phyloP scores from a whole-genome alignment of 2,113 vertebrate genomes.

The Megaceryle torquata region DNA sequence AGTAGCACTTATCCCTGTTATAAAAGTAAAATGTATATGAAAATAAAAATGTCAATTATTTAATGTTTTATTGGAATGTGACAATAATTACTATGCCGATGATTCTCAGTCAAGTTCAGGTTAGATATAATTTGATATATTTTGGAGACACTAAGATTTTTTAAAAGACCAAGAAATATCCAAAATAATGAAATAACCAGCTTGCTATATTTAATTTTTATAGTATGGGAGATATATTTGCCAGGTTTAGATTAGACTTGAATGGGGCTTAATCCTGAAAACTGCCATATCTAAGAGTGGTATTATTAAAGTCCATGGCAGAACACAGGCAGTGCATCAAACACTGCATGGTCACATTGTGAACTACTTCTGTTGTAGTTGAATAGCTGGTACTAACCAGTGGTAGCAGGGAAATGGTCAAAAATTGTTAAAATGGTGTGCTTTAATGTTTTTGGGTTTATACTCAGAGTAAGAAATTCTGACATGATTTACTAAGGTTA shows the following conservation, averaged over 20 bases:
- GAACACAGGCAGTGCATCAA: not conserved
- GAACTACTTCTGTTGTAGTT: not conserved
- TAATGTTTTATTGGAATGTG: not conserved
- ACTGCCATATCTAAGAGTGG: not conserved
- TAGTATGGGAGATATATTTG: not conserved
- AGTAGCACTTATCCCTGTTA: not conserved
- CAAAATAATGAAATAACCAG: not conserved
- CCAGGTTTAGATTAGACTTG: not conserved
- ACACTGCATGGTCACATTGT: not conserved
- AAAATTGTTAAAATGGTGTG: not conserved
- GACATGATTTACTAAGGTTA: not conserved
- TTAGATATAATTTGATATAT: not conserved
- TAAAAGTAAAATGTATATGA: not conserved
- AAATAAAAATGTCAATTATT: not conserved
- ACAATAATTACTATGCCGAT: not conserved
- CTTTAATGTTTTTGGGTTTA: not conserved
- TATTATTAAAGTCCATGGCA: not conserved
- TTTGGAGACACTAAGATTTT: too few species aligned
- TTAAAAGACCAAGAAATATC: not conserved
- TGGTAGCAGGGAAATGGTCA: not conserved
- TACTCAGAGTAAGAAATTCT: not conserved
- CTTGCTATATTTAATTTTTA: not conserved
- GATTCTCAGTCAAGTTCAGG: not conserved
- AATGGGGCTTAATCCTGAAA: not conserved
- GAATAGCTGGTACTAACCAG: not conserved